phyloP scores from a whole-genome alignment of 1,140 invertebrate genomes.

The Drosophila sulfurigaster region DNA sequence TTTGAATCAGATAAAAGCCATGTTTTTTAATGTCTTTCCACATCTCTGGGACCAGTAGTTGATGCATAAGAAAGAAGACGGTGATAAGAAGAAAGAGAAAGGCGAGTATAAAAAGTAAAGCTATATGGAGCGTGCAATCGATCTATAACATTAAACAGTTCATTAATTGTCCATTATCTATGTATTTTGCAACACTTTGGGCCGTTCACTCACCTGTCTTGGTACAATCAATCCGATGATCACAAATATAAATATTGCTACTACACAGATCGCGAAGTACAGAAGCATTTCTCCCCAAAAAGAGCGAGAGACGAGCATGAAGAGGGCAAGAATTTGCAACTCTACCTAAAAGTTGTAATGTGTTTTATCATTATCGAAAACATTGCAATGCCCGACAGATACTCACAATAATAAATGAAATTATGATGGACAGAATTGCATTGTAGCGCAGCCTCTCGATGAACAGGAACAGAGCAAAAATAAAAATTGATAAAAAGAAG shows the following conservation, averaged over 20 bases:
- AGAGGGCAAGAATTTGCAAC: constrained; percentile 42
- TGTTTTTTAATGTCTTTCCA: neutral
- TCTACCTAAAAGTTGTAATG: constrained; percentile 47
- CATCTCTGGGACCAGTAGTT: neutral
- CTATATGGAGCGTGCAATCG: constrained; percentile 58
- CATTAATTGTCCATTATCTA: too few species aligned
- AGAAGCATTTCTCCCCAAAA: constrained; percentile 17
- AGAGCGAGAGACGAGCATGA: constrained; percentile 10
- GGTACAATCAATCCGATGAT: constrained; percentile 33
- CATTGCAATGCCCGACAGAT: neutral
- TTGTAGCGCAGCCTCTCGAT: constrained; percentile 9
- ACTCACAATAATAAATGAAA: constrained; percentile 51
- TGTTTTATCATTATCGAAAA: too few species aligned
- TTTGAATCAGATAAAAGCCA: constrained; percentile 27
- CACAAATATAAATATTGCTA: neutral
- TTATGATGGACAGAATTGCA: neutral
- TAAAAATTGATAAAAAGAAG: constrained; percentile 12
- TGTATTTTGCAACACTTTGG: neutral
- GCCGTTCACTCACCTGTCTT: constrained; percentile 17
- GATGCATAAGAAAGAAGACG: constrained; percentile 41
- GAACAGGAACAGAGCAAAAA: constrained; percentile 45
- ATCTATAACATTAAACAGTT: constrained; percentile 29
- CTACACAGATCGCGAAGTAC: constrained; percentile 19
- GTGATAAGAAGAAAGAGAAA: constrained; percentile 45
- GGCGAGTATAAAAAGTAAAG: constrained; percentile 54